Base-by-base conservation (phyloP, 2,888 invertebrate species). In the Acrocera orbiculus region DNA sequence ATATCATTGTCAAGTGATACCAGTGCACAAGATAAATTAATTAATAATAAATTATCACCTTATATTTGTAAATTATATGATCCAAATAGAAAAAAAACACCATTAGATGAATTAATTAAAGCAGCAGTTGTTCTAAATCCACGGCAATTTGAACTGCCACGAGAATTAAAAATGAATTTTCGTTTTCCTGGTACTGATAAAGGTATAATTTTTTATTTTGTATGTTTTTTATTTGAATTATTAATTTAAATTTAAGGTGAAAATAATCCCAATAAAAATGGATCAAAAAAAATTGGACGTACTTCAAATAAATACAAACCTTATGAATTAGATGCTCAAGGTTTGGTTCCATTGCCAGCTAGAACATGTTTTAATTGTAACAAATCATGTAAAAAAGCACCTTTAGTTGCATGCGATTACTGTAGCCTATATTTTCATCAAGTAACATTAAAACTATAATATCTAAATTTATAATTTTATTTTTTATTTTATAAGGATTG, bases 371-470 rank as follows among this genome's bases (percentile, higher is more conserved):
- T 76, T 54, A 76, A 77, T 46, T 93, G 92, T 53, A 66, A 70
- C 36, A 79, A 75, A 48, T 85, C 86, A 11, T 90, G 90, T 58
- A 73, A 81, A 45, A 65, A 69, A 34, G 86, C 81, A 1, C 81
- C 89, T 1, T 65, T 95, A 44, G 64, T 95, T 30, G 80, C 85
- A 40, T 96, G 95, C 56, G 95, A 95, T 62, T 95, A 82, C 61
- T 96, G 96, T 54, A 77, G 87, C 0, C 61, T 83, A 35, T 70
- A 76, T 44, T 95, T 78, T 54, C 96, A 96, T 58, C 71, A 83
- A 58, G 59, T 60, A 40, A 22, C 2, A 22, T 5, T 7, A 6
- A 9, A 7, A 4, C 8, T 7, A n/a, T n/a, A n/a, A n/a, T n/a
- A n/a, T n/a, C 20, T 20, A 30, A 24, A 17, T 16, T 2, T 16